These are phyloP conservation scores for Mimachlamys varia DNA, from an alignment of 2,888 invertebrate genomes.

Conservation along the genomic window DNA sequence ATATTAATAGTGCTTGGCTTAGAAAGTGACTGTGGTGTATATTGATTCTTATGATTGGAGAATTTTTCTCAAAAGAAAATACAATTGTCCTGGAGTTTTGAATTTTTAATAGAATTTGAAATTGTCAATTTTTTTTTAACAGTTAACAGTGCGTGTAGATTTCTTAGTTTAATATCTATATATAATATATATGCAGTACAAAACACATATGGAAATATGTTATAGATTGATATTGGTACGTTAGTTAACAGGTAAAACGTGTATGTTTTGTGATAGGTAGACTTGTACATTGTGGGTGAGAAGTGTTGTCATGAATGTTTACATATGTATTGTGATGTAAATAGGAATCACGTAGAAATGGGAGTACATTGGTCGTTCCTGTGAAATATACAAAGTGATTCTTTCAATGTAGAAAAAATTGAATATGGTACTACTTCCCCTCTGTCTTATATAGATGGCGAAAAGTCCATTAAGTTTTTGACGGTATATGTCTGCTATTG, in stretches of 20 bases:
- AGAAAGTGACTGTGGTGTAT: background rate
- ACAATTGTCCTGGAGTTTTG: background rate
- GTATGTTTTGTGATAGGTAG: slow-evolving; percentile 28
- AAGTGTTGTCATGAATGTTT: slow-evolving; percentile 4
- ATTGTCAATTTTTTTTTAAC: background rate
- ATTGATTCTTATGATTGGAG: background rate
- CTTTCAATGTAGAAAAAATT: background rate
- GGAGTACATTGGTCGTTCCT: background rate
- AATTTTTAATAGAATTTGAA: slow-evolving; percentile 17
- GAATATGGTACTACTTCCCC: background rate
- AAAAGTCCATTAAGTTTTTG: too few relatives aligned
- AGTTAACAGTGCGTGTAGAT: background rate
- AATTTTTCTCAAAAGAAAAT: background rate
- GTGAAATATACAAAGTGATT: background rate
- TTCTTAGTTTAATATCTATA: background rate
- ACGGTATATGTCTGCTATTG: too few relatives aligned
- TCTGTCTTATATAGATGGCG: too few relatives aligned
- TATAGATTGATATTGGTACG: slow-evolving; percentile 8
- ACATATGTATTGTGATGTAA: background rate
- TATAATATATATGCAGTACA: slow-evolving; percentile 14
- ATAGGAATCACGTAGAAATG: background rate
- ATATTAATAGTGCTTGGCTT: background rate
- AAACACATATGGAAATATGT: background rate
- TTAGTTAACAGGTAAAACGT: background rate
- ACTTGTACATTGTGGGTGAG: slow-evolving; percentile 27